These are phyloP conservation scores for Halyomorpha halys DNA, from an alignment of 1,140 invertebrate species.

Conservation along the genomic window DNA sequence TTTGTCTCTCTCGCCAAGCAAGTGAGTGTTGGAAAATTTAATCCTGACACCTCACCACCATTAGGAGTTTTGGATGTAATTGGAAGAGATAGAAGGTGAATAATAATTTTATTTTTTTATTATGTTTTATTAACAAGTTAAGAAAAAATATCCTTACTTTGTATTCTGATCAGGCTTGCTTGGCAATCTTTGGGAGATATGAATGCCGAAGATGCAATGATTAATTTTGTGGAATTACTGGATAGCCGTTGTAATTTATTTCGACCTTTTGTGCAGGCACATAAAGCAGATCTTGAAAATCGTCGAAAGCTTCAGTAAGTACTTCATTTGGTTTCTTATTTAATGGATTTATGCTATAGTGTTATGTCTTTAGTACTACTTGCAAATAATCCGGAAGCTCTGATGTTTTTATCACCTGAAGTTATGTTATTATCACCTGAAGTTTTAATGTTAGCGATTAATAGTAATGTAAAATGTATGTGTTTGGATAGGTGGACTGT, in stretches of 20 bases:
- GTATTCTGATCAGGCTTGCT: conserved; percentile 48
- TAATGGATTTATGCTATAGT: too few species aligned
- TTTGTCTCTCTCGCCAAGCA: conserved; percentile 88
- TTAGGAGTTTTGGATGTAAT: conserved; percentile 91
- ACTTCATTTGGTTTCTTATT: background rate
- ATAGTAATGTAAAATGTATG: too few species aligned
- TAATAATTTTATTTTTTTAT: conserved; percentile 6
- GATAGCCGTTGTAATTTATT: conserved; percentile 82
- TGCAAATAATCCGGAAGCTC: too few species aligned
- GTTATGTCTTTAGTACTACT: too few species aligned
- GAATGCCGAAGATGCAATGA: conserved; percentile 74
- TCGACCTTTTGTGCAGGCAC: conserved; percentile 81
- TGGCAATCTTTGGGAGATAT: conserved; percentile 88
- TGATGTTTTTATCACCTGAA: too few species aligned
- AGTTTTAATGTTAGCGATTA: too few species aligned
- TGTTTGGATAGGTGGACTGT: too few species aligned
- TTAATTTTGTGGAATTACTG: conserved; percentile 78
- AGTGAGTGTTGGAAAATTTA: conserved; percentile 74
- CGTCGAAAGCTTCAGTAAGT: conserved; percentile 52
- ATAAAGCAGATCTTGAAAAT: conserved; percentile 69
- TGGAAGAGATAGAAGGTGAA: conserved; percentile 74
- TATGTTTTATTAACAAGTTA: background rate
- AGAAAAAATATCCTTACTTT: too few species aligned
- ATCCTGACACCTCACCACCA: conserved; percentile 61
- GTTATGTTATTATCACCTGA: too few species aligned